Evolutionary conservation across 92 coral and sea anemone genomes (phyloP).

Genomic region (Umimayanthus kanabou): DNA sequence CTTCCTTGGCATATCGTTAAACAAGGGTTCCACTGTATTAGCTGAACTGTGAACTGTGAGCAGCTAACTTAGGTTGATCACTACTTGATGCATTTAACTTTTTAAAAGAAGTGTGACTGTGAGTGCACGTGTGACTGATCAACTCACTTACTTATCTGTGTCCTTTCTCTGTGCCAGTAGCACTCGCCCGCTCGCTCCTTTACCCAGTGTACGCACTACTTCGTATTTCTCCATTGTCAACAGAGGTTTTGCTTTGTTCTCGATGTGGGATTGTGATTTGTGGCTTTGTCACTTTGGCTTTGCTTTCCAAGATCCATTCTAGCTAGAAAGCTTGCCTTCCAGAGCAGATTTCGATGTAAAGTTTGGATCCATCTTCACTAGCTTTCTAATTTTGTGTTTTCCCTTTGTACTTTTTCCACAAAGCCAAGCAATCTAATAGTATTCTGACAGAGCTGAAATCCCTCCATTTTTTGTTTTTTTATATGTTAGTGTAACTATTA

Average conservation of each 20-base stretch:
- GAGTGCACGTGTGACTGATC: background rate
- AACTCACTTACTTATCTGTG: constrained; percentile 63
- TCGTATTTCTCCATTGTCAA: constrained; percentile 79
- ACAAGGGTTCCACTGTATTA: too few species aligned
- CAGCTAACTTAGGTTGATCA: too few species aligned
- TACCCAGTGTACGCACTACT: constrained; percentile 72
- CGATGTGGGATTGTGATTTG: background rate
- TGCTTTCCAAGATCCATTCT: too few species aligned
- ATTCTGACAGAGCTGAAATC: too few species aligned
- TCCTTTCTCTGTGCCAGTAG: constrained; percentile 78
- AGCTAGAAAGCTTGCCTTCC: too few species aligned
- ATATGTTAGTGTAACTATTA: background rate
- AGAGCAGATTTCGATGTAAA: background rate
- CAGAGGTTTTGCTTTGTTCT: too few species aligned
- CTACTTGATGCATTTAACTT: too few species aligned
- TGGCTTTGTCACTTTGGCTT: background rate
- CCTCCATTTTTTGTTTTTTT: too few species aligned
- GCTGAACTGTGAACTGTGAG: too few species aligned
- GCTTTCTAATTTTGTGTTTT: too few species aligned
- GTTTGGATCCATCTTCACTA: background rate
- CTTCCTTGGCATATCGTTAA: too few species aligned
- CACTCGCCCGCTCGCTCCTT: constrained; percentile 91
- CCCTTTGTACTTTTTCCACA: too few species aligned
- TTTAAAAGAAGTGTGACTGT: background rate
- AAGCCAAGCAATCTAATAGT: background rate